Evolutionary conservation across 2,113 vertebrate genomes (phyloP), one percentile per base, ranked within the genome.

Genomic region (Carassius carassius): DNA sequence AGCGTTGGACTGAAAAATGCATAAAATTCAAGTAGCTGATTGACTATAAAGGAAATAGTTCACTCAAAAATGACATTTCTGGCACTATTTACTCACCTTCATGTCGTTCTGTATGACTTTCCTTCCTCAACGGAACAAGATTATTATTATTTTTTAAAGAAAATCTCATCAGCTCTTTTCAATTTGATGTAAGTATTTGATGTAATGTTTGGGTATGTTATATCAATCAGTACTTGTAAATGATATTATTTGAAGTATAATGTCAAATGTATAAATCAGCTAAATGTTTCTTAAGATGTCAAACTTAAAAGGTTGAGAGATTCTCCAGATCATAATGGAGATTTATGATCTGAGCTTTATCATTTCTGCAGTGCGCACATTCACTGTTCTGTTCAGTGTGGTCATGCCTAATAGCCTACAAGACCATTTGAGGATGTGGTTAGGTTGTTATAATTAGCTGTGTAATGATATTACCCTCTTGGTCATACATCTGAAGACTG

Each of bases 381-480:
- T 21, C 4, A 54, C 73, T 35, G 17, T 58, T 56, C 75, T 58
- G 25, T 21, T 77, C 8, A n/a, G 29, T 56, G 1, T 58, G 51
- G 75, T 58, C 51, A 56, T 10, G 25, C 17, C 4, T 56, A 77
- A 77, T 77, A 77, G 75, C 25, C 29, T 35, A 37, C 51, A 58
- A 56, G 29, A 32, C 75, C 8, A 21, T 35, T 58, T 77, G 49
- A 77, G 51, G 75, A 77, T 58, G 19, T 56, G 51, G 49, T 77
- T 77, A 77, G 51, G 58, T 56, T 77, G 51, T 58, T 77, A 29
- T 77, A 77, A 77, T 56, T 58, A 77, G 49, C 35, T 77, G 29
- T 77, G 25, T 58, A 77, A 77, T 58, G 17, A 32, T 32, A 77
- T 58, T 56, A 56, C 49, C 25, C 51, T 77, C 49, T 29, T 56